phyloP scores from a whole-genome alignment of 2,888 invertebrate genomes.

The Tenthredo amoena region DNA sequence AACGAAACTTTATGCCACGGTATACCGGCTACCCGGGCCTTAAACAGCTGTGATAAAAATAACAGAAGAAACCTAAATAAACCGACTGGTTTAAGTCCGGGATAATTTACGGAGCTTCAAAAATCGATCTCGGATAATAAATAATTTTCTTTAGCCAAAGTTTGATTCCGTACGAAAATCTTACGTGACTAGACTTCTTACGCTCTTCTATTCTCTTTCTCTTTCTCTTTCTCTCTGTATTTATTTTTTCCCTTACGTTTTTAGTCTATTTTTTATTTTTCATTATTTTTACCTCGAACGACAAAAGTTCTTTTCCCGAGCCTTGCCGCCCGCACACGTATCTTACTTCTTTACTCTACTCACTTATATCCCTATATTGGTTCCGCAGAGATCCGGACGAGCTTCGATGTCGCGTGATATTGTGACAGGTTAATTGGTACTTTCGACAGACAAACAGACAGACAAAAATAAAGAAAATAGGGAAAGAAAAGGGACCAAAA shows the following conservation, averaged over 20 bases:
- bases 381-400: not conserved
- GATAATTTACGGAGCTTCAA: no score
- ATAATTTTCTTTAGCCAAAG: not conserved
- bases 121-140: no score
- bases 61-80: no score
- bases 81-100: no score
- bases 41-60: no score
- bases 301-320: not conserved
- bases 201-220: not conserved
- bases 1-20: not conserved
- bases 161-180: not conserved
- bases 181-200: not conserved
- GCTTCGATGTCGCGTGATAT: conserved; percentile 29
- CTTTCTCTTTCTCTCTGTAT: not conserved
- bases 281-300: not conserved
- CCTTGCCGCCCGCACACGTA: not conserved
- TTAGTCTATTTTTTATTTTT: not conserved
- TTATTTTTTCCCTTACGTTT: not conserved
- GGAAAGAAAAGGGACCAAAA: conserved; percentile 44
- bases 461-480: conserved; percentile 52
- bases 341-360: not conserved
- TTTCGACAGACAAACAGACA: conserved; percentile 54
- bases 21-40: no score
- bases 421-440: conserved; percentile 49
- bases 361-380: conserved; percentile 15